Base-by-base conservation (phyloP, 2,113 vertebrate species). In the Cavia aperea region DNA sequence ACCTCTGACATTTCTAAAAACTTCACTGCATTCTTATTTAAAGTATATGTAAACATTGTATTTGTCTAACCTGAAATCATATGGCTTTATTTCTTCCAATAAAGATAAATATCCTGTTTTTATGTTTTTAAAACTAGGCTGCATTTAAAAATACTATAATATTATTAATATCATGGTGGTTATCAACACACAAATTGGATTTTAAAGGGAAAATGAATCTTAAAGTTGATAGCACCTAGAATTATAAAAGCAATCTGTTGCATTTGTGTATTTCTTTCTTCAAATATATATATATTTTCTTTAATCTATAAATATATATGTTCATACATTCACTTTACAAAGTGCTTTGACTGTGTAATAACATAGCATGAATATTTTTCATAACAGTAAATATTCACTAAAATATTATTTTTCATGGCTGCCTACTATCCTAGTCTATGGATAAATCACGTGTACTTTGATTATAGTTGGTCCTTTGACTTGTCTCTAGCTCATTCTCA, bases 41-140 rank as follows among this genome's bases (percentile, higher is more conserved):
- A 75, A 9, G 36, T 83, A 68, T 43, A 24, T 51, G 58, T 90
- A 79, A 84, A 31, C 63, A 24, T 66, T n/a, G 86, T 19, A 46
- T 88, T 89, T 81, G 75, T 75, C 75, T 93, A 86, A 49, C n/a
- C 11, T 77, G 56, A 91, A 87, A 68, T 62, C 54, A n/a, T 43
- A 4, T 39, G 21, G 16, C 4, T 94, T 86, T 39, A 46, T 82
- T 91, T 81, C 18, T 93, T 91, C 66, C 68, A 77, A 51, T 12
- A 82, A 91, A 89, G 43, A 33, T 62, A 39, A 16, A 39, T 75
- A 73, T 29, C 2, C 39, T 11, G 63, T 93, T 83, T 58, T 73
- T 78, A 81, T 89, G 70, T 26, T 88, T 91, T 36, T 66, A 83
- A 46, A 83, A 87, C 12, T 36, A 31, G 49, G 24, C 56, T 36